Conservation (phyloP, 2,797 vertebrate species). For the Lepus oiostolus region DNA sequence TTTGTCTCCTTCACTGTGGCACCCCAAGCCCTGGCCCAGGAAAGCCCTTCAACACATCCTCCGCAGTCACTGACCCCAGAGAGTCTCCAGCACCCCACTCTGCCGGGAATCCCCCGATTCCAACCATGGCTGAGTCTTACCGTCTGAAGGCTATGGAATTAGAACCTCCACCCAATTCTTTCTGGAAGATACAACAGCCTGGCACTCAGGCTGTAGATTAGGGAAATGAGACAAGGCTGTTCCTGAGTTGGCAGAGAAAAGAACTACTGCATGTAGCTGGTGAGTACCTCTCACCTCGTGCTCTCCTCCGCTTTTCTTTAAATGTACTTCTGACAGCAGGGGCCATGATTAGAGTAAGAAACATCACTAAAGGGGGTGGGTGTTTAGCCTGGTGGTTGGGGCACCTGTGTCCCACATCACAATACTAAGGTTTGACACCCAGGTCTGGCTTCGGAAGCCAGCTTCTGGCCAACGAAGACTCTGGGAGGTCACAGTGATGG, state of each 20-base stretch:
- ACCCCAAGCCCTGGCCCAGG: background rate
- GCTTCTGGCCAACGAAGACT: too few species aligned
- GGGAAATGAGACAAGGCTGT: background rate
- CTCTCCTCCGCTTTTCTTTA: background rate
- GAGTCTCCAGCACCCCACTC: background rate
- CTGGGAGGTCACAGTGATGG: too few species aligned
- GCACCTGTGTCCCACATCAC: too few species aligned
- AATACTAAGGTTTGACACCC: too few species aligned
- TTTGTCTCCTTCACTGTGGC: too few species aligned
- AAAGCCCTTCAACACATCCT: background rate
- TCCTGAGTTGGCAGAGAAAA: background rate
- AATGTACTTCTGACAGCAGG: background rate
- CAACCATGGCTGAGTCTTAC: background rate
- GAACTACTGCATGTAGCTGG: background rate
- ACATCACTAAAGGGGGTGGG: too few species aligned
- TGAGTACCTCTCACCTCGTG: background rate
- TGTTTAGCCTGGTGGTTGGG: too few species aligned
- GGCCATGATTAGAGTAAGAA: conserved; percentile 2
- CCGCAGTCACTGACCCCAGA: background rate
- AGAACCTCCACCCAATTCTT: background rate
- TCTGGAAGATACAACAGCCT: background rate
- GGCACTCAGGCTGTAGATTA: background rate
- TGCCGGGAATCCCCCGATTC: background rate
- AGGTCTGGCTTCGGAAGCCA: too few species aligned
- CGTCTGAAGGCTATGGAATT: background rate